Base-by-base conservation (phyloP, 2,113 vertebrate species). In the Anolis carolinensis region DNA sequence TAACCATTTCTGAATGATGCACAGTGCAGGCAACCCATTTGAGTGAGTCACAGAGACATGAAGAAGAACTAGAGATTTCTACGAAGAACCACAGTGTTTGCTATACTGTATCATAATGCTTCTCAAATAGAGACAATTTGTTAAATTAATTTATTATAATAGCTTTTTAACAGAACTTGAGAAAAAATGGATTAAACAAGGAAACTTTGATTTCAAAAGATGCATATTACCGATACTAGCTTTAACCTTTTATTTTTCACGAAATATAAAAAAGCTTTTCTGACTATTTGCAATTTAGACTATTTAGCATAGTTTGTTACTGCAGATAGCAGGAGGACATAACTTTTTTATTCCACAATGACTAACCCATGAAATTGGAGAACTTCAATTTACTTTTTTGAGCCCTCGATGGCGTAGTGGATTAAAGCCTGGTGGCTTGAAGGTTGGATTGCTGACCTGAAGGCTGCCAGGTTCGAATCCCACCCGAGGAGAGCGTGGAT, bases 281-380 rank as follows among this genome's bases (percentile, higher is more conserved):
- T 39, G 10, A 10, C 78, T 55, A 9, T 84, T 84, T 85, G 48
- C 3, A 77, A 0, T 10, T 0, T 0, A 88, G 62, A 86, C 63
- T 8, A 70, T 0, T 20, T 30, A 62, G 81, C 9, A 62, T 1
- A 82, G 59, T 87, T 85, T 81, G 32, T 77, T 30, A 87, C 87
- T 87, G 87, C 30, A 50, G 91, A 32, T 50, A 85, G 87, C 62
- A 75, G 83, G 20, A 84, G 85, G 77, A 32, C 48, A 36, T 5
- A 55, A 72, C 11, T 27, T 88, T 88, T 14, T 92, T 62, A 89
- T 78, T 91, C 92, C 81, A 88, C 81, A 50, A 82, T 30, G 68
- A 93, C 79, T 27, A 89, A 90, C 32, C 36, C 71, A 81, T 59
- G 88, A 72, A 85, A 89, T 87, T 88, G 88, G 88, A 91, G 88